Base-by-base conservation (phyloP, 2,113 vertebrate genomes). In the Chlamydotis undulata region DNA sequence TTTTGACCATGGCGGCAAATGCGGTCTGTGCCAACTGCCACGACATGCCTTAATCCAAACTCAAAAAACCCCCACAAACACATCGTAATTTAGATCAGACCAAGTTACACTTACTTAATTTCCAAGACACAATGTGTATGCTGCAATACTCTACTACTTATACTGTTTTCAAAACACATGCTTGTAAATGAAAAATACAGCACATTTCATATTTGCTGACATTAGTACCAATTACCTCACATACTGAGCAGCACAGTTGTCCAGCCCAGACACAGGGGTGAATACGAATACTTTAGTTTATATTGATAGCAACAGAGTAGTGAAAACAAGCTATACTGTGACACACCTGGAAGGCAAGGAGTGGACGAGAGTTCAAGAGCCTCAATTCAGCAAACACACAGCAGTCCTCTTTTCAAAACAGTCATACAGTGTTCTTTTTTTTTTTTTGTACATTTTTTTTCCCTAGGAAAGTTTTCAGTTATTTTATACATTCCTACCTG, bases 401-500 rank as follows among this genome's bases (percentile, higher is more conserved):
- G 41, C 37, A 77, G 43, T 8, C 13, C 37, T 70, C 70, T 71
- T 59, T n/a, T 18, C 26, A 25, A 23, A 12, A 59, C 6, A 14
- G 41, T 43, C 41, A 43, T 43, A 43, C 41, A 43, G 41, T 43
- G 41, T 43, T 43, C 15, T 14, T 43, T 43, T 43, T 14, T 41
- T 43, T 43, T 43, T 43, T 61, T 43, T 52, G 28, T 6, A 63
- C 10, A 19, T 25, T 12, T 0, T 43, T 47, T 53, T 57, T 17
- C 25, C 41, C 53, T 19, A 60, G 71, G 35, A 71, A 87, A 21
- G 11, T 75, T 70, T 71, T 43, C 1, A 68, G 41, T 64, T 24
- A 3, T 37, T 78, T 75, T 29, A 37, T 33, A 56, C 9, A 28
- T 23, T 81, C 97, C 95, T 97, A 99, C 99, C 99, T 99, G 98